Evolutionary conservation across 2,113 vertebrate species (phyloP), one percentile per base, ranked within the genome.

Genomic region (Siphamia tubifer): DNA sequence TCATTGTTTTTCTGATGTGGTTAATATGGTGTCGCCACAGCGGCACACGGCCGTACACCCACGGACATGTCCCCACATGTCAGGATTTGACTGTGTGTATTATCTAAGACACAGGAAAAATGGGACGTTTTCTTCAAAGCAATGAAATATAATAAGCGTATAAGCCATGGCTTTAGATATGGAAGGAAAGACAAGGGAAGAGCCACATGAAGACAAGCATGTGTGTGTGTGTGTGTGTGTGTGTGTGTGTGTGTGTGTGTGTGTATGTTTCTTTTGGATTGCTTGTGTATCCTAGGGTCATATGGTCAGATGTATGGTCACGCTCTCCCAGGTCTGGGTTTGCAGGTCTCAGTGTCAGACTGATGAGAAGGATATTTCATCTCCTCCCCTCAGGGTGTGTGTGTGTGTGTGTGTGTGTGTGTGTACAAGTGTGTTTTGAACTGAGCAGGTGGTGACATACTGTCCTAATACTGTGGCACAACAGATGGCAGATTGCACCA

Each of bases 321-420:
- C 19, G 8, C 51, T 82, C 51, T 68, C 47, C n/a, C 51, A 51
- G 56, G 57, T 71, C 48, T 51, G 54, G 64, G 68, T 72, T 67
- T 61, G 44, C 42, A 57, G 63, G 72, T 82, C 48, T 78, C 52
- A 56, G 60, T 68, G 61, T 72, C 68, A 58, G 40, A 60, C 61
- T 81, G 74, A 90, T 86, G 79, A 87, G 44, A 49, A 65, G 53
- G 76, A 83, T 87, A 68, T 83, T 87, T 84, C 76, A 84, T 85
- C 57, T 82, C 55, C 40, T 31, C 52, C 78, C 82, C 71, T 21
- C 63, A 72, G 79, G 74, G 35, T 17, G 55, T 17, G n/a, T 53
- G 49, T 40, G 39, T 49, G 38, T 34, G 24, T 61, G 43, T 77
- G 53, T 52, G 28, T 16, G 32, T 72, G 38, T 25, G 24, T 17